Conservation (phyloP, 2,888 invertebrate genomes). For the Dusona sp. region DNA sequence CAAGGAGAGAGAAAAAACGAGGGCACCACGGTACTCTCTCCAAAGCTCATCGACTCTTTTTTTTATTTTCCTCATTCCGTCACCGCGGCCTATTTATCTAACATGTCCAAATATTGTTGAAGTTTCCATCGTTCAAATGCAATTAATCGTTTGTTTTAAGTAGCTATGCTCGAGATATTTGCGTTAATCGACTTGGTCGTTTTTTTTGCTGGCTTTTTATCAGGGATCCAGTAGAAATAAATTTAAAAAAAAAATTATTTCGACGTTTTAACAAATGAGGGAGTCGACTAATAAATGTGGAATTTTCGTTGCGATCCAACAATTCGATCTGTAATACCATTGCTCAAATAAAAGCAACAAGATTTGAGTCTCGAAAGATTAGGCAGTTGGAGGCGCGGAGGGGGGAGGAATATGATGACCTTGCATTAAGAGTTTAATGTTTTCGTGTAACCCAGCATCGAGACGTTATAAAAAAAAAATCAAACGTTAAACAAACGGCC, state of each 20-base stretch:
- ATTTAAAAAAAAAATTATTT: neutral
- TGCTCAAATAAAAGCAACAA: no score
- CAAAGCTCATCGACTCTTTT: slow-evolving; percentile 45
- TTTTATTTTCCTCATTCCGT: neutral
- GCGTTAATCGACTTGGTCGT: neutral
- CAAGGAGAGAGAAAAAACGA: slow-evolving; percentile 30
- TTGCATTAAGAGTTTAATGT: neutral
- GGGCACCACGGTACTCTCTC: slow-evolving; percentile 29
- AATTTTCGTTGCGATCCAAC: neutral
- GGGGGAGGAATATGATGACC: neutral
- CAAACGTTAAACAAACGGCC: no score
- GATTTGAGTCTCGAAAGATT: neutral
- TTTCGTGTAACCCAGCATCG: neutral
- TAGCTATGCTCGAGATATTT: neutral
- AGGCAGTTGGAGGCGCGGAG: neutral
- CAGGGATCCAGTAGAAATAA: neutral
- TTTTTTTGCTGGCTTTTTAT: neutral
- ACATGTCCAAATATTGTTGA: neutral
- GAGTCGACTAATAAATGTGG: neutral
- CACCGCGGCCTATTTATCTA: slow-evolving; percentile 16
- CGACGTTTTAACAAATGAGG: neutral
- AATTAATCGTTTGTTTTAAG: neutral
- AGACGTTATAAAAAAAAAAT: neutral
- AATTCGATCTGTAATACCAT: neutral
- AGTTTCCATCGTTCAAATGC: neutral